Conservation (phyloP, 1,140 invertebrate genomes). For the Drosophila novamexicana region DNA sequence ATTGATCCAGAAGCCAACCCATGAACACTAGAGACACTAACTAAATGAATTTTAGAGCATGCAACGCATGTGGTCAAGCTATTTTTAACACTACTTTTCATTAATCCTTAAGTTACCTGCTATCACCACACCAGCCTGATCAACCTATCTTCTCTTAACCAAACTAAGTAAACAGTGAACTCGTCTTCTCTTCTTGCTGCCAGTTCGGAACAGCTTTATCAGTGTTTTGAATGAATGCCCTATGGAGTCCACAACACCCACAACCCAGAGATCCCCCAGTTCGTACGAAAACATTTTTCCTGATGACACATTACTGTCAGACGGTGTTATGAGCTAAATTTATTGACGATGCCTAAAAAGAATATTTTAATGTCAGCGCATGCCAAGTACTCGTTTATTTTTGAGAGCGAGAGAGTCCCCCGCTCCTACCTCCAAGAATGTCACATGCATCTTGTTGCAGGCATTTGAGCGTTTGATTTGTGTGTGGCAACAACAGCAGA, state of each 20-base stretch:
- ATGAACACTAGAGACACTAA: no score
- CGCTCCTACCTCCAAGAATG: slow-evolving; percentile 45
- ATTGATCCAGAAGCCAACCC: no score
- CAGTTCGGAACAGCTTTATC: slow-evolving; percentile 29
- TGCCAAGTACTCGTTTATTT: slow-evolving; percentile 65
- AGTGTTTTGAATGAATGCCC: slow-evolving; percentile 14
- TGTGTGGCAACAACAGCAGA: slow-evolving; percentile 38
- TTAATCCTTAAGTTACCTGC: no score
- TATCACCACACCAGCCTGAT: no score
- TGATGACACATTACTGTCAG: slow-evolving; percentile 80
- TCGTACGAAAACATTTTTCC: slow-evolving; percentile 74
- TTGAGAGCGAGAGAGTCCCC: slow-evolving; percentile 15
- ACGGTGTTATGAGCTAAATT: slow-evolving; percentile 77
- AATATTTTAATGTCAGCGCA: slow-evolving; percentile 72
- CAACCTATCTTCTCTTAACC: neutral
- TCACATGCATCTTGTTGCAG: slow-evolving; percentile 59
- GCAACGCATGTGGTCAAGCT: no score
- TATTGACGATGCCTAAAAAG: slow-evolving; percentile 67
- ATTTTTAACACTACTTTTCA: no score
- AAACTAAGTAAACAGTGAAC: slow-evolving; percentile 3
- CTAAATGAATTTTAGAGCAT: no score
- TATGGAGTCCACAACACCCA: slow-evolving; percentile 47
- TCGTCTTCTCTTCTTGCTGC: neutral
- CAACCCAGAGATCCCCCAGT: slow-evolving; percentile 41
- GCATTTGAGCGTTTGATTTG: slow-evolving; percentile 62